Evolutionary conservation across 64 coral and sea anemone genomes (phyloP), one percentile per base, ranked within the genome.

Genomic region (Pocillopora verrucosa): DNA sequence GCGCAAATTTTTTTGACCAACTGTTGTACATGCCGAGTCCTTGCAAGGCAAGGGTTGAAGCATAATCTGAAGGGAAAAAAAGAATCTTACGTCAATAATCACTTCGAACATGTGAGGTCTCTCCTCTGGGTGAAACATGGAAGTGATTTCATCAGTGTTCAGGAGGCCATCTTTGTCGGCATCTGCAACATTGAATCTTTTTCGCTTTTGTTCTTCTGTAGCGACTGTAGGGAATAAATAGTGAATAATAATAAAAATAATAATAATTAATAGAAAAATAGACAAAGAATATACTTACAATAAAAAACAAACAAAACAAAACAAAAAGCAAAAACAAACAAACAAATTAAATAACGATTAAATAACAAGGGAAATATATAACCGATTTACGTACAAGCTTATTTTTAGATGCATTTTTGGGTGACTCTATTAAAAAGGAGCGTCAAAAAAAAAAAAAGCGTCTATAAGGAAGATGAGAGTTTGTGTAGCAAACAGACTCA

Each of bases 111-210:
- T 92, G 74, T 91, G 73, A 16, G 90, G 13, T 10, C 58, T 73
- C 38, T 92, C 90, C 13, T 92, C 74, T 1, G 90, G 83, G 34
- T 79, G 82, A 25, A 92, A 69, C 83, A 92, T 92, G 15, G 86
- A 77, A 80, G 34, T 77, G 59, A 92, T 9, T 73, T 92, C 90
- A 13, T 87, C 70, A n/a, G 22, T 5, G 11, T 83, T 41, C 9
- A 92, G 63, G 13, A 14, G 15, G 26, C 64, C 90, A 38, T 92
- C 75, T 37, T 92, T 67, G 22, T 87, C 60, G 14, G 36, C 67
- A 74, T 92, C 90, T 22, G 90, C 90, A 11, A 61, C 30, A 80
- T 72, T 58, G 74, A 92, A 92, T 75, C 80, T 86, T 62, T 22
- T 62, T 58, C 68, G 87, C 16, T 87, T 62, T 72, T 57, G 63